Evolutionary conservation across 1,140 invertebrate genomes (phyloP).

Genomic region (Drosophila tani): DNA sequence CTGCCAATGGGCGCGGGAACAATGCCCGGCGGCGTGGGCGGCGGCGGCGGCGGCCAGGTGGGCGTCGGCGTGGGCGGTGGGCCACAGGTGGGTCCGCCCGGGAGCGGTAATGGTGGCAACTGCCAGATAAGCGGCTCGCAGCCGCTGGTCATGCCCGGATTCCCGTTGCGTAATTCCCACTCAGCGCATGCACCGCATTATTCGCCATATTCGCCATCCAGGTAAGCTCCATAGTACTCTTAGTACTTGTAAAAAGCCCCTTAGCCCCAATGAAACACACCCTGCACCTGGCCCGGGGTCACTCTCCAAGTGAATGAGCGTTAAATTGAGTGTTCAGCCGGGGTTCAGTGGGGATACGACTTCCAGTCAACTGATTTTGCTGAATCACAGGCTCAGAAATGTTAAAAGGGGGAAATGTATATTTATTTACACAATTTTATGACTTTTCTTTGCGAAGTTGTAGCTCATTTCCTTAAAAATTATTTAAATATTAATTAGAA

Average conservation of each 20-base stretch:
- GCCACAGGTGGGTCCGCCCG: slow-evolving; percentile 62
- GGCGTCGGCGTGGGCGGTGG: slow-evolving; percentile 21
- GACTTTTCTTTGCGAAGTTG: background rate
- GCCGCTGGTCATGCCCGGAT: slow-evolving; percentile 92
- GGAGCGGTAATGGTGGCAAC: slow-evolving; percentile 74
- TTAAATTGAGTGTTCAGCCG: slow-evolving; percentile 42
- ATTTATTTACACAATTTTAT: too few species aligned
- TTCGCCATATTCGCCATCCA: slow-evolving; percentile 93
- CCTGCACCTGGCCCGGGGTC: slow-evolving; percentile 15
- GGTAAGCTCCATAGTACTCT: slow-evolving; percentile 79
- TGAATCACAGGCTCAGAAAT: background rate
- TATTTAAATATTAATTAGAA: background rate
- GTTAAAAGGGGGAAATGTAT: background rate
- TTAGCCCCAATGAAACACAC: slow-evolving; percentile 1
- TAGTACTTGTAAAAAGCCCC: background rate
- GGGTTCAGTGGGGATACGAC: slow-evolving; percentile 17
- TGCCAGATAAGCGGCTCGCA: slow-evolving; percentile 87
- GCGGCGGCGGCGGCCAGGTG: slow-evolving; percentile 53
- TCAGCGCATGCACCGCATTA: slow-evolving; percentile 91
- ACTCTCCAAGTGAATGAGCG: slow-evolving; percentile 31
- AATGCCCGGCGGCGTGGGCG: slow-evolving; percentile 67
- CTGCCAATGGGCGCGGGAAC: slow-evolving; percentile 75
- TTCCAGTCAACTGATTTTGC: slow-evolving; percentile 46
- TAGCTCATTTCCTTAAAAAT: background rate
- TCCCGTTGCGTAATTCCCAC: slow-evolving; percentile 89